Evolutionary conservation across 2,797 vertebrate species (phyloP).

Genomic region (Amphiprion clarkii): DNA sequence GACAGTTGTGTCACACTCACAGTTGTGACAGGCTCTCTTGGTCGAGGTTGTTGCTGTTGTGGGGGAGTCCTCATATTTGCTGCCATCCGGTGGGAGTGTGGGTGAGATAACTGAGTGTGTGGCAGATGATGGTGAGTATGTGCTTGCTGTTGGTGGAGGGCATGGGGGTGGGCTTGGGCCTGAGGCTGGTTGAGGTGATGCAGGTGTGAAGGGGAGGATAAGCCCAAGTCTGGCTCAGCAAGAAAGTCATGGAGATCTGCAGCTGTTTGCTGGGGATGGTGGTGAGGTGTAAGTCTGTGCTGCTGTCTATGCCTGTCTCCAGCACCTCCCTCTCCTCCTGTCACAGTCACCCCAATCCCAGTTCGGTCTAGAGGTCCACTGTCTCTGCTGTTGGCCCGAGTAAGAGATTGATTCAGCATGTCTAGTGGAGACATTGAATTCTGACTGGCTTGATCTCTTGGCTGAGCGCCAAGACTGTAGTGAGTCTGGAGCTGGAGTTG

Average conservation of each 20-base stretch:
- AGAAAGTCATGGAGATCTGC: constrained; percentile 83
- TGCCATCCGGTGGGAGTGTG: constrained; percentile 62
- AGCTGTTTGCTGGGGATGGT: constrained; percentile 75
- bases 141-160: constrained; percentile 75
- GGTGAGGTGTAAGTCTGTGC: constrained; percentile 76
- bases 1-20: constrained; percentile 72
- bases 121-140: constrained; percentile 79
- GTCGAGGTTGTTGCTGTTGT: constrained; percentile 75
- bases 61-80: constrained; percentile 70
- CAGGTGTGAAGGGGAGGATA: constrained; percentile 79
- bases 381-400: constrained; percentile 76
- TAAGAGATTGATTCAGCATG: constrained; percentile 84
- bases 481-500: constrained; percentile 88
- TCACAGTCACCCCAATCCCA: constrained; percentile 56
- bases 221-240: constrained; percentile 80
- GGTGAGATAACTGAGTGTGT: constrained; percentile 68
- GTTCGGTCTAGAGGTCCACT: constrained; percentile 67
- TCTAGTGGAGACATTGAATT: constrained; percentile 84
- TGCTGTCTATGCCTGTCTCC: constrained; percentile 79
- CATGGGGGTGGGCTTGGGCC: constrained; percentile 66
- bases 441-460: constrained; percentile 77
- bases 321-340: constrained; percentile 65
- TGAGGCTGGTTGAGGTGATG: constrained; percentile 78
- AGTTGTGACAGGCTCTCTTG: constrained; percentile 77
- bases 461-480: constrained; percentile 76